These are phyloP conservation scores for Chydorus sphaericus DNA, from an alignment of 2,888 invertebrate species.

Conservation along the genomic window DNA sequence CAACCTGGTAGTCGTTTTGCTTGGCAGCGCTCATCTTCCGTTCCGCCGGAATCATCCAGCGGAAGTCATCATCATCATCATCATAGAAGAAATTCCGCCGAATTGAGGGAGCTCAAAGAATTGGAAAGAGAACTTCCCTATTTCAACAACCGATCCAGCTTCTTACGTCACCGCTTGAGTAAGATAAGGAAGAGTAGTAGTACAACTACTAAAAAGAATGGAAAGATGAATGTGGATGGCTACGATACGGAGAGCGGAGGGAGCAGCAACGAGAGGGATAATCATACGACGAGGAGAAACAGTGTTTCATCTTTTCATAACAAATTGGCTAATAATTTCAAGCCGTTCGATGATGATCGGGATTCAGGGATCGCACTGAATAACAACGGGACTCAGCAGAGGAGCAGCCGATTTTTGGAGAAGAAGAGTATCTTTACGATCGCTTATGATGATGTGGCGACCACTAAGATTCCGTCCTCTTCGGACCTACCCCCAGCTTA, in stretches of 20 bases:
- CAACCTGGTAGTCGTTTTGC: not conserved
- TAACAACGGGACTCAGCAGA: not conserved
- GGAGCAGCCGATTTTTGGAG: slow-evolving; percentile 40
- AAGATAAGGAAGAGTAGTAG: not conserved
- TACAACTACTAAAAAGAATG: too few species aligned
- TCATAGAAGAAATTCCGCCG: not conserved
- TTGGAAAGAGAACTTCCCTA: slow-evolving; percentile 6
- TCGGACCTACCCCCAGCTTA: not conserved
- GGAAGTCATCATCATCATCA: not conserved
- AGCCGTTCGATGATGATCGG: slow-evolving; percentile 42
- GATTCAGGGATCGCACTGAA: slow-evolving; percentile 61
- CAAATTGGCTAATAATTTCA: not conserved
- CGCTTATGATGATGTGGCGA: slow-evolving; percentile 79
- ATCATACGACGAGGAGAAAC: not conserved
- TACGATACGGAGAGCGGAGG: not conserved
- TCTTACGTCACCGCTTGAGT: slow-evolving; percentile 7
- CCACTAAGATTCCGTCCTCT: slow-evolving; percentile 29
- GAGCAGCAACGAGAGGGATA: not conserved
- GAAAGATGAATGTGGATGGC: not conserved
- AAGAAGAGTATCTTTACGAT: slow-evolving; percentile 89
- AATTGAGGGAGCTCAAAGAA: not conserved
- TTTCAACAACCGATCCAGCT: slow-evolving; percentile 12
- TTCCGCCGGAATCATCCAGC: not conserved
- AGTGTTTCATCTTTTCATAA: not conserved
- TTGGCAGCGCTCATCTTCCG: not conserved